Conservation (phyloP, 1,140 invertebrate species). For the Eurosta solidaginis region DNA sequence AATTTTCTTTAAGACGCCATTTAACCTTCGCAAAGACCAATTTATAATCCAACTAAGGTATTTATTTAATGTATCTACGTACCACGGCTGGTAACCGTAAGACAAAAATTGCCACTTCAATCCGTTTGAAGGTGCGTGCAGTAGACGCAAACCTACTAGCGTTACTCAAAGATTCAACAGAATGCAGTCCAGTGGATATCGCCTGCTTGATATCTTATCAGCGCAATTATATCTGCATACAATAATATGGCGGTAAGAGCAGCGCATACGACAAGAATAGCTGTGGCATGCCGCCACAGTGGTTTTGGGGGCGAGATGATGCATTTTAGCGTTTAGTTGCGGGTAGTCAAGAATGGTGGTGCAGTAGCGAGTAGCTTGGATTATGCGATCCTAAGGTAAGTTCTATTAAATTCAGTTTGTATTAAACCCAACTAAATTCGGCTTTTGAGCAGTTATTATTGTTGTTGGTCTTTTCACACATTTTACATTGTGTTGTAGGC, state of each 20-base stretch:
- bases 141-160: not conserved
- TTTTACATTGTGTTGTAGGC: conserved; percentile 4
- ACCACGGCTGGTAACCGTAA: not conserved
- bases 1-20: not conserved
- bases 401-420: conserved; percentile 13
- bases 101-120: not conserved
- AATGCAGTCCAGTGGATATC: not conserved
- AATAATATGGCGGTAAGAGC: not conserved
- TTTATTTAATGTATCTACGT: not conserved
- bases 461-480: not conserved
- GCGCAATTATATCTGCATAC: not conserved
- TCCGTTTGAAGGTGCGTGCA: not conserved
- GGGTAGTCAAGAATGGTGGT: not conserved
- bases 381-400: not conserved
- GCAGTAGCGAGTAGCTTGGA: not conserved
- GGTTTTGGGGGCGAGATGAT: too few species aligned
- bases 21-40: conserved; percentile 20
- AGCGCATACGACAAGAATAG: not conserved
- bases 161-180: not conserved
- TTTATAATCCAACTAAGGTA: conserved; percentile 2
- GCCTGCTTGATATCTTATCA: not conserved
- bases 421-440: not conserved
- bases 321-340: too few species aligned
- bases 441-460: not conserved
- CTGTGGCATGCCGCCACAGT: too few species aligned